Evolutionary conservation across 1,140 invertebrate species (phyloP), one percentile per base, ranked within the genome.

Genomic region (Lutraria rhynchaena): DNA sequence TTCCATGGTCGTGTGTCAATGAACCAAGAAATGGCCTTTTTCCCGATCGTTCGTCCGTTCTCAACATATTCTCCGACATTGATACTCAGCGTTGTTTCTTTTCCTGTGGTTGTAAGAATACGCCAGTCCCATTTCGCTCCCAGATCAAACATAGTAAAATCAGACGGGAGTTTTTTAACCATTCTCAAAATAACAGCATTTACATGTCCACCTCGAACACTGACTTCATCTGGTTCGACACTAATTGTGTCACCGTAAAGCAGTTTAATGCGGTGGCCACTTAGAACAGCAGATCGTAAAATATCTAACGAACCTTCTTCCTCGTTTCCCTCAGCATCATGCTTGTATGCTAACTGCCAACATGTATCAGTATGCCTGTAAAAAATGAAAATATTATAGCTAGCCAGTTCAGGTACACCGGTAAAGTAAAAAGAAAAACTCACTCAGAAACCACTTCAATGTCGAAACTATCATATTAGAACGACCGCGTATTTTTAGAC

Each of bases 311-410:
- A 73, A 0, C 69, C 69, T 31, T 57, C 13, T 3, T 55, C n/a
- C 17, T 73, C 1, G 7, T 73, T 73, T 35, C 69, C 69, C 0
- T 46, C 19, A 9, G 9, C 46, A 46, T 73, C 69, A 57, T 73
- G 69, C 17, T 55, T n/a, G 29, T 73, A 73, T 11, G 69, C 69
- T 27, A 73, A 46, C 31, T 27, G n/a, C 69, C 69, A 73, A 22
- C 69, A 73, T 13, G 46, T 19, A 33, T 73, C 69, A 0, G 51
- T 49, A 31, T 29, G 35, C 69, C 69, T 63, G 3, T n/a, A 63
- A 33, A n/a, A 7, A 33, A 63, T 3, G 13, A 33, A 63, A 9
- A 3, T 31, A 29, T 60, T n/a, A n/a, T n/a, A n/a, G n/a, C n/a
- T n/a, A n/a, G n/a, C n/a, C n/a, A n/a, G n/a, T n/a, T n/a, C n/a